A percentile compares a stretch with the other conserved stretches of the same genome.
phyloP scores from a whole-genome alignment of 2,113 vertebrate species.

The Brachyhypopomus occidentalis region DNA sequence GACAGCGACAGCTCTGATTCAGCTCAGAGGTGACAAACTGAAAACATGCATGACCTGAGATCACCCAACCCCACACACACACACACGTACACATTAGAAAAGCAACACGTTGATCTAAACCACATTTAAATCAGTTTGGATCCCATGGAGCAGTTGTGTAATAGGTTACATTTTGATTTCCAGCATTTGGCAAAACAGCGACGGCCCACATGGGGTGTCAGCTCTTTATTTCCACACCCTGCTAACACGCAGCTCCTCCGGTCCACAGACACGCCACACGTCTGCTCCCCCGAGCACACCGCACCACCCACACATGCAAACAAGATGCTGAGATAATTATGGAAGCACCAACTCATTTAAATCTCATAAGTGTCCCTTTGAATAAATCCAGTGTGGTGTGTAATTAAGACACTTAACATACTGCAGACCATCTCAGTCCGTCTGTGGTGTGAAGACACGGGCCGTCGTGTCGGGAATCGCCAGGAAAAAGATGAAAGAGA shows the following conservation, averaged over 20 bases:
- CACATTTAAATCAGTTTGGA: not conserved
- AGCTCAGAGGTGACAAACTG: not conserved
- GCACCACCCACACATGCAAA: slow-evolving; percentile 25
- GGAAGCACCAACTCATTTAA: slow-evolving; percentile 54
- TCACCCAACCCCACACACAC: slow-evolving; percentile 16
- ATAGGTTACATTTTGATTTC: slow-evolving; percentile 31
- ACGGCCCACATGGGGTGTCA: not conserved
- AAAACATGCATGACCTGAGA: slow-evolving; percentile 26
- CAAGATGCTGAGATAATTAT: slow-evolving; percentile 49
- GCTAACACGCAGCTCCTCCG: not conserved
- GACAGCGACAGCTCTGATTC: not conserved
- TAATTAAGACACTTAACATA: slow-evolving; percentile 61
- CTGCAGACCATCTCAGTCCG: slow-evolving; percentile 38
- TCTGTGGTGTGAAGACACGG: slow-evolving; percentile 25
- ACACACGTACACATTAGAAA: not conserved
- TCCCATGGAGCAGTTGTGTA: not conserved
- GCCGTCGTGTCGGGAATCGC: not conserved
- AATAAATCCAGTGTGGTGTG: slow-evolving; percentile 55
- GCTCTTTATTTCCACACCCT: not conserved
- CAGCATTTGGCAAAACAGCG: not conserved
- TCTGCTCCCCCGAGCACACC: not conserved
- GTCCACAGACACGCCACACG: not conserved
- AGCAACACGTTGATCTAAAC: slow-evolving; percentile 19
- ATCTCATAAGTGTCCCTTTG: slow-evolving; percentile 57
- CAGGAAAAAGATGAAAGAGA: not conserved